Evolutionary conservation across 2,888 invertebrate genomes (phyloP), one percentile per base, ranked within the genome.

Genomic region (Thyatira batis): DNA sequence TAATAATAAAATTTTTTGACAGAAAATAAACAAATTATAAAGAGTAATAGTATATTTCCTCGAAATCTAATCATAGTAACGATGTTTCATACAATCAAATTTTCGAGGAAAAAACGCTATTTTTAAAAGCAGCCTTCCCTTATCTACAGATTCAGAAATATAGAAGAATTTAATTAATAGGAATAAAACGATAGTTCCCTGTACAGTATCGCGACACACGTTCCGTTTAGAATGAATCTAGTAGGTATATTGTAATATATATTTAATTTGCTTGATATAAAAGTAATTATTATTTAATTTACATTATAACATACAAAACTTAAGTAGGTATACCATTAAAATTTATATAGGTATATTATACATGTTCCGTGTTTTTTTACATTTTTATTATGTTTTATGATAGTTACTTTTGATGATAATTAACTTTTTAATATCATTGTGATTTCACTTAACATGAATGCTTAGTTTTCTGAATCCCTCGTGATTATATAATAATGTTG

Each of bases 131-230:
- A 10, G 6, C 23, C 6, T n/a, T 20, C 11, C n/a, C n/a, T n/a
- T 45, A 17, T 56, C 59, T 66, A 66, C 61, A 63, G 60, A 69
- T 72, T 73, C 73, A 72, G 73, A 73, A 71, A 77, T 71, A 78
- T 65, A 76, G 71, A 79, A 79, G 75, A 78, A 78, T 81, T 80
- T 80, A 82, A 84, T 84, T 82, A 82, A 76, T 76, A 80, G 73
- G 76, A 79, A 77, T 71, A 74, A 71, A 75, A 71, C 68, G 70
- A 75, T 72, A 70, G 68, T 67, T 69, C 67, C 65, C 68, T 67
- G 66, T 71, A 72, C 68, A 67, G 75, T 68, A 60, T 52, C 51
- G 67, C 48, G 68, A 78, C 77, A 78, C 57, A 74, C 78, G 43
- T 49, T 45, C 61, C 13, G 13, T 8, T 30, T 13, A 28, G 23